Evolutionary conservation across 2,888 invertebrate genomes (phyloP), one percentile per base, ranked within the genome.

Genomic region (Ormyrus pomaceus): DNA sequence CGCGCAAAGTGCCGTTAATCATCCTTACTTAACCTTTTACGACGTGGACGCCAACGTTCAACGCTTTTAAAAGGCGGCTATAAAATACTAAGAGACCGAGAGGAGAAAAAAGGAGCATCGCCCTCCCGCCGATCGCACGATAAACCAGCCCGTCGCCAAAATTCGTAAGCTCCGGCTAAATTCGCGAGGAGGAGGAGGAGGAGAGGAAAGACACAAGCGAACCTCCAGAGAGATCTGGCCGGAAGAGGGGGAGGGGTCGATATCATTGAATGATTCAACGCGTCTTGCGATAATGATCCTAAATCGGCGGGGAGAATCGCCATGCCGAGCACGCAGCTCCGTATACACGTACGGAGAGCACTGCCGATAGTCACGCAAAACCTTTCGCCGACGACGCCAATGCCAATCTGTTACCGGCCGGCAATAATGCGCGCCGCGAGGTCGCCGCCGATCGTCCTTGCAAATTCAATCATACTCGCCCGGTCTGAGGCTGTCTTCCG

Each of bases 331-430:
- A 82, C 84, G 83, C 82, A 77, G 46, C 34, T 51, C 51, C 34
- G 51, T n/a, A 48, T n/a, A 48, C 53, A 48, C 53, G 45, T 53
- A 34, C 34, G 34, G 34, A 34, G 3, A 50, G 53, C 45, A 58
- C 64, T 34, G 58, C 62, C 73, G 77, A 69, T 69, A 83, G 82
- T 82, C 83, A 82, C 83, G 84, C 82, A 82, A 84, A 79, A 78
- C 79, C 78, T 81, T 81, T 81, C 55, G 72, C 53, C 81, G 72
- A 77, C 81, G 72, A 77, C 50, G 77, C 79, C 82, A 81, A 82
- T 79, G 77, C 79, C 81, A 82, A 82, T 82, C 79, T 58, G 74
- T 77, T 83, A 72, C 74, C 34, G 81, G 62, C 77, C 34, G 55
- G 69, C 59, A 79, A 73, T 66, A 65, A 65, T 74, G 71, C 0